phyloP scores from a whole-genome alignment of 2,113 vertebrate species.

The Irena cyanogastra region DNA sequence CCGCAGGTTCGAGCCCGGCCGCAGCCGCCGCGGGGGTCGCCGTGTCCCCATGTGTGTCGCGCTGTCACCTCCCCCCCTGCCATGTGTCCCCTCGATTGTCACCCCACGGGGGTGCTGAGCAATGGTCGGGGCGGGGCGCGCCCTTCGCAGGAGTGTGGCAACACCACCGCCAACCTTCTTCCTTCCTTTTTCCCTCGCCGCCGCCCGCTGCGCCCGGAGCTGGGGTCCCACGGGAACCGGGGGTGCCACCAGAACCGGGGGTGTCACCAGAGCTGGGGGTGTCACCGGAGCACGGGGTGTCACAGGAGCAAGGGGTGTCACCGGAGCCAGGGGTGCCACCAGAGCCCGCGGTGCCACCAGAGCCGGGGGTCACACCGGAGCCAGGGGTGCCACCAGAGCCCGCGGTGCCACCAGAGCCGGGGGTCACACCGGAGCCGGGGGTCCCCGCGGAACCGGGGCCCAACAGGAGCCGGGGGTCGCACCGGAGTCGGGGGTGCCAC shows the following conservation, averaged over 20 bases:
- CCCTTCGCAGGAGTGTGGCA: background rate
- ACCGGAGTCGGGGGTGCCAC: no score
- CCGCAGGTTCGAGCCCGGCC: accelerated
- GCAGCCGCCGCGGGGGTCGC: accelerated
- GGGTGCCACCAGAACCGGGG: background rate
- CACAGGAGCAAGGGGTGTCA: background rate
- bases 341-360: background rate
- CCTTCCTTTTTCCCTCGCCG: background rate
- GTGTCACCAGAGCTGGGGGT: background rate
- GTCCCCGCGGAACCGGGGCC: no score
- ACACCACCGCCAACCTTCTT: background rate
- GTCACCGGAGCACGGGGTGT: background rate
- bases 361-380: background rate
- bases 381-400: background rate
- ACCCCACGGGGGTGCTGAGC: background rate
- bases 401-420: background rate
- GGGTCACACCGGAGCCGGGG: background rate
- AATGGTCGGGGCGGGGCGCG: background rate
- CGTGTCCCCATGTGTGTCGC: accelerated
- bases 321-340: background rate
- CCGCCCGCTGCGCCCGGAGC: background rate
- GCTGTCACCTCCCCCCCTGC: background rate
- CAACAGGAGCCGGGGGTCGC: no score
- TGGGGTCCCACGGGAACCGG: background rate
- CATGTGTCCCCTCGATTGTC: background rate